Conservation (phyloP, 1,140 invertebrate species). For the Leptinotarsa texana region DNA sequence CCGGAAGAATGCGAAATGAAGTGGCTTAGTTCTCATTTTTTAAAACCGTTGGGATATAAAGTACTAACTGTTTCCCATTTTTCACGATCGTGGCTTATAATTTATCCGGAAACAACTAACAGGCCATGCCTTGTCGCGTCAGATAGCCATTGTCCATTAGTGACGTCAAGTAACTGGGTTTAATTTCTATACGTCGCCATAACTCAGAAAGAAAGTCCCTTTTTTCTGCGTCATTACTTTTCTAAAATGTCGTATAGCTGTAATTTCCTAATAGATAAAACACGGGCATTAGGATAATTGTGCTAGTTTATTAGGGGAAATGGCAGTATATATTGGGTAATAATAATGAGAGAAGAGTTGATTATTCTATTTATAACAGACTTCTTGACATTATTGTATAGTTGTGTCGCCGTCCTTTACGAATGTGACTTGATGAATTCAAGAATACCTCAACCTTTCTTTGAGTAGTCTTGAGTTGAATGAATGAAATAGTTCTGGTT, state of each 20-base stretch:
- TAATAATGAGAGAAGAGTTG: background rate
- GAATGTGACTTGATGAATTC: too few species aligned
- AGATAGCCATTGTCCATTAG: slow-evolving; percentile 19
- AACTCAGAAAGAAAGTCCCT: slow-evolving; percentile 23
- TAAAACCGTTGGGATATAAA: too few species aligned
- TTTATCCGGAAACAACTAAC: slow-evolving; percentile 5
- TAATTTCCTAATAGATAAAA: slow-evolving; percentile 20
- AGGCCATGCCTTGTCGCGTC: slow-evolving; percentile 21
- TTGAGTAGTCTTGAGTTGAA: too few species aligned
- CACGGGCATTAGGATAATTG: slow-evolving; percentile 20
- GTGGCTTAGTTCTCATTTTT: too few species aligned
- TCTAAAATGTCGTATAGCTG: slow-evolving; percentile 18
- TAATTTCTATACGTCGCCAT: slow-evolving; percentile 22
- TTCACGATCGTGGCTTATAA: background rate
- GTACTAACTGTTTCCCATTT: too few species aligned
- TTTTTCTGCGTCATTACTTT: slow-evolving; percentile 28
- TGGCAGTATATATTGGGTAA: slow-evolving; percentile 8
- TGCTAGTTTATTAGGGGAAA: slow-evolving; percentile 17
- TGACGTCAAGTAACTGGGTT: slow-evolving; percentile 9
- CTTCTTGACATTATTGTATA: too few species aligned
- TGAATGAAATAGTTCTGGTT: too few species aligned
- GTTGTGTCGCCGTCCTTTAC: too few species aligned
- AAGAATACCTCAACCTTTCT: too few species aligned
- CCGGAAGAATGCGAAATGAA: too few species aligned
- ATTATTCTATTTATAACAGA: too few species aligned